Base-by-base conservation (phyloP, 2,113 vertebrate genomes). In the Irena cyanogastra region DNA sequence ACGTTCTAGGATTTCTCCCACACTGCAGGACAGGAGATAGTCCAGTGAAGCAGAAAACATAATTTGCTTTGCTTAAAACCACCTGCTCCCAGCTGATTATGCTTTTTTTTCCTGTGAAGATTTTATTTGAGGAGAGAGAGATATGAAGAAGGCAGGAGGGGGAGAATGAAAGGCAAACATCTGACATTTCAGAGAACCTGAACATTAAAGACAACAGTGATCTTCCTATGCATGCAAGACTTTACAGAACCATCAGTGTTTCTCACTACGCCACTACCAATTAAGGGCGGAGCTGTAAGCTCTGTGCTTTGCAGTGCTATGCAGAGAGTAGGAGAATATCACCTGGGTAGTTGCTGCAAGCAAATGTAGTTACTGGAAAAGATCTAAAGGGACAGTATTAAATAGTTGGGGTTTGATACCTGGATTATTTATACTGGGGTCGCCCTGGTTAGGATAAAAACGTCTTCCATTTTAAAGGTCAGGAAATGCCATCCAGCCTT, bases 41-140 rank as follows among this genome's bases (percentile, higher is more conserved):
- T 45, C 81, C 68, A 93, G 37, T 63, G 88, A 81, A 93, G 66
- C 93, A 88, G 93, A 89, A 97, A 93, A 91, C 74, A 45, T 83
- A 75, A 94, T 88, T 94, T 92, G 33, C 72, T 96, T 96, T 92
- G 56, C 90, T 94, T 92, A 90, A 94, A 94, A 80, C 45, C 71
- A 81, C 69, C 81, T 95, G 53, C 60, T 75, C 45, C 66, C 68
- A 83, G 39, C 5, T 84, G 60, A 79, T 89, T 65, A 33, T 39
- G 53, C n/a, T n/a, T 52, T 41, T 79, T 77, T 63, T 35, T 19
- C 16, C 53, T 49, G 8, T 64, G 44, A 90, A 90, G 60, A 78
- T 81, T 83, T 94, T 88, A 35, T 91, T 10, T 81, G 88, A n/a
- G n/a, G 31, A 44, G 28, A 92, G 50, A 80, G 17, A 41, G 12